Evolutionary conservation across 1,140 invertebrate species (phyloP).

Genomic region (Pteromalus puparum): DNA sequence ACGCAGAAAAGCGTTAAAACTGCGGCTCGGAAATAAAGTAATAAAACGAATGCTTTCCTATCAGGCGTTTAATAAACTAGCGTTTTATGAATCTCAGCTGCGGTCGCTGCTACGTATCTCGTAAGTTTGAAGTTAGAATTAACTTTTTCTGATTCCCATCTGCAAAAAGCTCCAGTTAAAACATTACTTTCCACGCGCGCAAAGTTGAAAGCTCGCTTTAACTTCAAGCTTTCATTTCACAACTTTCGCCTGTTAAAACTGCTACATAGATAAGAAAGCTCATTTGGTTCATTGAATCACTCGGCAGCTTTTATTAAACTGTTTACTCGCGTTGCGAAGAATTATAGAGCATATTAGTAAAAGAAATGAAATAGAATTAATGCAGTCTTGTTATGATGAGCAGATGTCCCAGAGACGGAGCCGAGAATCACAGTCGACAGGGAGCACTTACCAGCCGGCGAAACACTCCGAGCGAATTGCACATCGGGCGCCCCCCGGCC

Average conservation of each 20-base stretch:
- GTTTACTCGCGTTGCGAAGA: not conserved
- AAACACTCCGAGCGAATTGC: slow-evolving; percentile 85
- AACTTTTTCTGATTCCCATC: slow-evolving; percentile 34
- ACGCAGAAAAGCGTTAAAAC: no score
- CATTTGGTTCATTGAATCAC: slow-evolving; percentile 25
- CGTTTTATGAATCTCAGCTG: not conserved
- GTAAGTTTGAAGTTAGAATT: slow-evolving; percentile 24
- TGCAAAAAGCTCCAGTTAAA: slow-evolving; percentile 5
- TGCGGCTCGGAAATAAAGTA: not conserved
- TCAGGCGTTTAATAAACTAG: slow-evolving; percentile 19
- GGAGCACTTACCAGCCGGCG: slow-evolving; percentile 76
- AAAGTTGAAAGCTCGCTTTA: slow-evolving; percentile 21
- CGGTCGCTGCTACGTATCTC: not conserved
- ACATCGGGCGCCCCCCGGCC: slow-evolving; percentile 84
- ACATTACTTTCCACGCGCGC: slow-evolving; percentile 18
- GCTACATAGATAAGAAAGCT: not conserved
- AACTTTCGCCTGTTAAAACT: no score
- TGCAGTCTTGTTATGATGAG: slow-evolving; percentile 59
- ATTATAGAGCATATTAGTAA: not conserved
- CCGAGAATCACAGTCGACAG: slow-evolving; percentile 68
- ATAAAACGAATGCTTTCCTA: slow-evolving; percentile 13
- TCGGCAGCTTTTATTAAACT: slow-evolving; percentile 22
- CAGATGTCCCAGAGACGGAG: slow-evolving; percentile 72
- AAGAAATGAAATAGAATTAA: slow-evolving; percentile 47
- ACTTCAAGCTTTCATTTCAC: slow-evolving; percentile 26